phyloP scores from a whole-genome alignment of 2,797 vertebrate genomes.

The Xenentodon cancila region DNA sequence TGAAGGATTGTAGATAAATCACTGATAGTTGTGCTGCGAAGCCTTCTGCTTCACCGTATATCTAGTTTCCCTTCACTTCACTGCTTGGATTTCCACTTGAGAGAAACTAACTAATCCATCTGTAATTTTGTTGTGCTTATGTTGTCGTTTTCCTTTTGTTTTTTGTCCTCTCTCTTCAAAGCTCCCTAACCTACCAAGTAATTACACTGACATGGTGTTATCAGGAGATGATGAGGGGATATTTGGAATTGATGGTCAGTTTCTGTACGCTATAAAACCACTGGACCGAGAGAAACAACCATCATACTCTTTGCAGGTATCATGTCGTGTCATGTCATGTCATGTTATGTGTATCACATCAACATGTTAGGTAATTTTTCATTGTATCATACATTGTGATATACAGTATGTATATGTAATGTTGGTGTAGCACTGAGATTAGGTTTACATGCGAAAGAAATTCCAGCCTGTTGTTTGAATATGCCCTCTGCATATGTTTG shows the following conservation, averaged over 20 bases:
- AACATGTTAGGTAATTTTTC: too few species aligned
- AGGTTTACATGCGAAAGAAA: neutral
- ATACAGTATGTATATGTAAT: too few species aligned
- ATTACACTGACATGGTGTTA: conserved; percentile 76
- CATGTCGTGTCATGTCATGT: too few species aligned
- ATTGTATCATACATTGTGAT: too few species aligned
- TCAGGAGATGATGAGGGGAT: conserved; percentile 80
- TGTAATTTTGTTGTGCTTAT: neutral
- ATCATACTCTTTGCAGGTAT: conserved; percentile 85
- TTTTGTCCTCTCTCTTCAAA: conserved; percentile 33
- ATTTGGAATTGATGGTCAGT: conserved; percentile 87
- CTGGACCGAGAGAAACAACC: conserved; percentile 89
- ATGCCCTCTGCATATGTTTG: conserved; percentile 4
- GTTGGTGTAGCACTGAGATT: too few species aligned
- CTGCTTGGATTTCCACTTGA: too few species aligned
- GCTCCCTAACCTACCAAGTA: conserved; percentile 77
- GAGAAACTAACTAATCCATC: too few species aligned
- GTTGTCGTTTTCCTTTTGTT: neutral
- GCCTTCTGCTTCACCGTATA: too few species aligned
- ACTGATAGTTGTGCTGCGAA: too few species aligned
- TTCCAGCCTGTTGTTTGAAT: conserved; percentile 5
- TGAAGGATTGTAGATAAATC: too few species aligned
- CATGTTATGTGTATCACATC: neutral
- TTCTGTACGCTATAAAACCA: conserved; percentile 83
- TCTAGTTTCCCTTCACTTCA: too few species aligned